Evolutionary conservation across 1,140 invertebrate genomes (phyloP), one percentile per base, ranked within the genome.

Genomic region (Aphis gossypii): DNA sequence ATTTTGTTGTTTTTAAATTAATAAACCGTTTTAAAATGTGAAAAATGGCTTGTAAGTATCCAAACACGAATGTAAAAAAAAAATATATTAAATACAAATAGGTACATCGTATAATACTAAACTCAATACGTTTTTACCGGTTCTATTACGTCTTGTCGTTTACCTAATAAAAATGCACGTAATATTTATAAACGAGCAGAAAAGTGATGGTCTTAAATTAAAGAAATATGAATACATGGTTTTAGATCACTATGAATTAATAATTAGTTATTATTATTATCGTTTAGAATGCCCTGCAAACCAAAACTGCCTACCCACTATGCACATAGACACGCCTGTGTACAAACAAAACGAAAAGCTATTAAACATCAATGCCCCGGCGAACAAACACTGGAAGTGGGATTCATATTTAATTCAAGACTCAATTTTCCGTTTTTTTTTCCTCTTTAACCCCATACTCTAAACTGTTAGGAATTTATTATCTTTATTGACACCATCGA

Each of bases 371-470:
- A 91, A 91, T 46, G 54, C 60, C 56, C 56, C 38, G 44, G 25
- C 14, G 60, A 76, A 46, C 56, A 68, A 68, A 91, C 56, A 91
- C 56, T 30, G 25, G 25, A 25, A 46, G 56, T 18, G 41, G 14
- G 56, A 76, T 91, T 91, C 38, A 91, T 91, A 91, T 91, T 91
- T 91, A 68, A 91, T 91, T 91, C 90, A 91, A 60, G 60, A 91
- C 54, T 91, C 56, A 91, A 91, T 91, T 91, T 91, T 76, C n/a
- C 14, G n/a, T 90, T 60, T 41, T 60, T 60, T 56, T 41, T 30
- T 18, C 25, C 38, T 30, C 30, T 18, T 7, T 30, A 38, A 38
- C 44, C 48, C 48, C 11, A 38, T 35, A 38, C 46, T 23, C 46
- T 54, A 89, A 38, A 76, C 54, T 91, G 60, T 68, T 68, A 14